Evolutionary conservation across 2,888 invertebrate species (phyloP).

Genomic region (Amitus sp.): DNA sequence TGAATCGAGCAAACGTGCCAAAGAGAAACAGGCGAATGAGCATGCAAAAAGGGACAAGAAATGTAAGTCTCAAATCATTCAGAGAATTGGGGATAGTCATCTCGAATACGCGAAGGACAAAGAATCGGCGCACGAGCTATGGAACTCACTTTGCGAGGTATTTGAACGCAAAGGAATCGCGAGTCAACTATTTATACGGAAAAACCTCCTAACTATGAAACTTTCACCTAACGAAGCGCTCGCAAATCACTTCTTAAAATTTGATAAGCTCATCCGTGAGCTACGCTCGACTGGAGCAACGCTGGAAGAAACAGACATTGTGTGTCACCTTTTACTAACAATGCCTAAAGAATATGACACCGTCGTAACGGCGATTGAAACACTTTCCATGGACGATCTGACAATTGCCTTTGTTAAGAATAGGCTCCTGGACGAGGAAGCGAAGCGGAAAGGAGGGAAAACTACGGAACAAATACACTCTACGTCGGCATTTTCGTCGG

Average conservation of each 20-base stretch:
- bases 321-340: constrained; percentile 41
- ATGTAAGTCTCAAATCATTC: constrained; percentile 43
- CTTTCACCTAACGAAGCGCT: constrained; percentile 20
- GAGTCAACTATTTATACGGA: constrained; percentile 44
- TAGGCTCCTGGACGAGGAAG: constrained; percentile 13
- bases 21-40: constrained; percentile 9
- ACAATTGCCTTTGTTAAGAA: constrained; percentile 11
- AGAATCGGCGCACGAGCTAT: constrained; percentile 39
- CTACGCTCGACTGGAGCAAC: constrained; percentile 37
- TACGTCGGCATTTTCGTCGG: neutral
- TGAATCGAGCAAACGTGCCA: neutral
- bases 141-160: constrained; percentile 29
- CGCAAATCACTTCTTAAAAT: constrained; percentile 38
- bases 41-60: constrained; percentile 25
- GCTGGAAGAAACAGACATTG: constrained; percentile 34
- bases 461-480: too few species aligned
- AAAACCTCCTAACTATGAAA: constrained; percentile 33
- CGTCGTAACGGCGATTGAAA: constrained; percentile 41
- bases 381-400: neutral
- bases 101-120: constrained; percentile 47
- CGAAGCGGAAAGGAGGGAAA: constrained; percentile 6
- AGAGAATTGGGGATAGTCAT: constrained; percentile 45
- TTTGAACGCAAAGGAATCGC: constrained; percentile 46
- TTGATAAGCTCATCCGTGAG: constrained; percentile 42
- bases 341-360: constrained; percentile 38